Evolutionary conservation across 2,113 vertebrate species (phyloP).

Genomic region (Asarcornis scutulata): DNA sequence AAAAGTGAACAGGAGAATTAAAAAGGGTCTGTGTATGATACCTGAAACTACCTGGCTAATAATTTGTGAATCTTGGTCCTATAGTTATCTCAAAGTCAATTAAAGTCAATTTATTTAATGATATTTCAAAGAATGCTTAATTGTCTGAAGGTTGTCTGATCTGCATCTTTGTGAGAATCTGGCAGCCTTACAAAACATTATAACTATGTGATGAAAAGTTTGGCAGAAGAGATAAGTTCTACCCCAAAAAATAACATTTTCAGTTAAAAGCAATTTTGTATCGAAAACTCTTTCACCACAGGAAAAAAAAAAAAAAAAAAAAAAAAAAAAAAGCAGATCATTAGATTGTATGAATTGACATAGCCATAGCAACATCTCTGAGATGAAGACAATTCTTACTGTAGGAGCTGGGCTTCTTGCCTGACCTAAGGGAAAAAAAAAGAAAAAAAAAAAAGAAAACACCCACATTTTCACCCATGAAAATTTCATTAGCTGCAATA

Average conservation of each 20-base stretch:
- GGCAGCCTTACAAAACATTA: conserved; percentile 42
- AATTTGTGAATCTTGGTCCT: neutral
- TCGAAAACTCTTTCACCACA: neutral
- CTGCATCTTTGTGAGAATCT: neutral
- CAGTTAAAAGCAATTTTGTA: conserved; percentile 6
- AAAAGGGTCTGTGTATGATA: neutral
- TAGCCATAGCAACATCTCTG: neutral
- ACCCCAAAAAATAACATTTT: neutral
- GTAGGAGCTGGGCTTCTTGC: neutral
- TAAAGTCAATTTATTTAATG: conserved; percentile 60
- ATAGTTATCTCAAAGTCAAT: conserved; percentile 31
- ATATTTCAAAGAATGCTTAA: conserved; percentile 37
- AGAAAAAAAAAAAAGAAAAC: neutral
- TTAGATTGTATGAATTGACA: neutral
- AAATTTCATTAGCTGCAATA: neutral
- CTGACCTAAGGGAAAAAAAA: neutral
- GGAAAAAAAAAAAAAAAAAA: no score
- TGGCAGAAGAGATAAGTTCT: neutral
- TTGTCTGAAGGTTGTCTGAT: conserved; percentile 28
- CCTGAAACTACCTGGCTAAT: conserved; percentile 26
- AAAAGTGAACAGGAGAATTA: neutral
- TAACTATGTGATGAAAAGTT: conserved; percentile 60
- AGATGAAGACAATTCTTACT: neutral
- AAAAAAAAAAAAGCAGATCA: neutral
- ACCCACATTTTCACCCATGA: neutral